Evolutionary conservation across 2,888 invertebrate species (phyloP).

Genomic region (Platycnemis pennipes): DNA sequence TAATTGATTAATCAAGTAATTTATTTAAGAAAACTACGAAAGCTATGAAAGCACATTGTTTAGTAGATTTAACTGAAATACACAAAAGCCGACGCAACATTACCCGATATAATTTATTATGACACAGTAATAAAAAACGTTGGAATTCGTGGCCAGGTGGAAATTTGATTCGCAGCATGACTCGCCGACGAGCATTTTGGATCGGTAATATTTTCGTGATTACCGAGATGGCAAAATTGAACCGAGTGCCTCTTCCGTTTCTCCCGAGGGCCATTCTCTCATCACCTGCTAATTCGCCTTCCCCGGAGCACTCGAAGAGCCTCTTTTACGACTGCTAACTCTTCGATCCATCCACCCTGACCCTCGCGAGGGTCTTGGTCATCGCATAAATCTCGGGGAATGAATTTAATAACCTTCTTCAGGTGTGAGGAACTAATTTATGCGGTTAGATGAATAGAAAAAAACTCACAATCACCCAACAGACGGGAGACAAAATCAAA

Average conservation of each 20-base stretch:
- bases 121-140: too few relatives aligned
- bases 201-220: neutral
- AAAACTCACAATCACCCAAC: conserved; percentile 18
- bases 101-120: too few relatives aligned
- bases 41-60: too few relatives aligned
- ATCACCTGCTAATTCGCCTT: neutral
- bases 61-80: too few relatives aligned
- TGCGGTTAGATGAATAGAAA: neutral
- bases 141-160: neutral
- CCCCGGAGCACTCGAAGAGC: neutral
- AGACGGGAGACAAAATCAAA: conserved; percentile 27
- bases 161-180: neutral
- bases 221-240: neutral
- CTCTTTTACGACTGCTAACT: neutral
- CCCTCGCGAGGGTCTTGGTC: neutral
- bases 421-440: neutral
- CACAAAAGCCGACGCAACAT: neutral
- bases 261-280: neutral
- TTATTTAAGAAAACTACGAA: too few relatives aligned
- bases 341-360: neutral
- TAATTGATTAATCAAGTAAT: too few relatives aligned
- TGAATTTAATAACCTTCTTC: conserved; percentile 42
- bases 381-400: neutral
- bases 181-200: neutral
- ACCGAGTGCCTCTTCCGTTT: neutral